Conservation (phyloP, 2,888 invertebrate species). For the Nomada ruficornis region DNA sequence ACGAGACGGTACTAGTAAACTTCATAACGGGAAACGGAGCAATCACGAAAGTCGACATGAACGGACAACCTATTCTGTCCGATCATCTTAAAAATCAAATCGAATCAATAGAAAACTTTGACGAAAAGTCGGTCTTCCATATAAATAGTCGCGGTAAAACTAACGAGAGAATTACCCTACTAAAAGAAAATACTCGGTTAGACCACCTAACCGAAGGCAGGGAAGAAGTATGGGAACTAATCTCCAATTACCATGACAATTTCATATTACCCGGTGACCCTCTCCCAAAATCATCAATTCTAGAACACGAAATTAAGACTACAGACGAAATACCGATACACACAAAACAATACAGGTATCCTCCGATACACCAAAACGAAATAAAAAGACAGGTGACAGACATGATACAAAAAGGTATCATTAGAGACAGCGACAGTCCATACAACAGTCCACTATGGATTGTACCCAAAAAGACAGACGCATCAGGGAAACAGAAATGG, state of each 20-base stretch:
- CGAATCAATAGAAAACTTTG: constrained; percentile 3
- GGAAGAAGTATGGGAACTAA: neutral
- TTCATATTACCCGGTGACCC: constrained; percentile 3
- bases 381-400: constrained; percentile 14
- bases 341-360: neutral
- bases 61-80: constrained; percentile 2
- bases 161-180: neutral
- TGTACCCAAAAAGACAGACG: constrained; percentile 2
- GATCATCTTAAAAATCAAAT: constrained; percentile 1
- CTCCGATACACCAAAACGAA: constrained; percentile 3
- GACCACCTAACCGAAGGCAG: neutral
- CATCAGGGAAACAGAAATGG: constrained; percentile 8
- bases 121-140: constrained; percentile 8
- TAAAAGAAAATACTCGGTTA: constrained; percentile 10
- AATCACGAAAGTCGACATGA: constrained; percentile 11
- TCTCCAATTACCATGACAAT: constrained; percentile 1
- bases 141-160: neutral
- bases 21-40: constrained; percentile 5
- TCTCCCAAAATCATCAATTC: constrained; percentile 1
- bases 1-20: constrained; percentile 13
- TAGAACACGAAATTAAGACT: constrained; percentile 18
- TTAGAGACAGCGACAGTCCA: constrained; percentile 4
- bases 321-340: neutral
- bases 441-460: constrained; percentile 26
- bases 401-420: constrained; percentile 2